Evolutionary conservation across 2,888 invertebrate genomes (phyloP), one percentile per base, ranked within the genome.

Genomic region (Eremobia ochroleuca): DNA sequence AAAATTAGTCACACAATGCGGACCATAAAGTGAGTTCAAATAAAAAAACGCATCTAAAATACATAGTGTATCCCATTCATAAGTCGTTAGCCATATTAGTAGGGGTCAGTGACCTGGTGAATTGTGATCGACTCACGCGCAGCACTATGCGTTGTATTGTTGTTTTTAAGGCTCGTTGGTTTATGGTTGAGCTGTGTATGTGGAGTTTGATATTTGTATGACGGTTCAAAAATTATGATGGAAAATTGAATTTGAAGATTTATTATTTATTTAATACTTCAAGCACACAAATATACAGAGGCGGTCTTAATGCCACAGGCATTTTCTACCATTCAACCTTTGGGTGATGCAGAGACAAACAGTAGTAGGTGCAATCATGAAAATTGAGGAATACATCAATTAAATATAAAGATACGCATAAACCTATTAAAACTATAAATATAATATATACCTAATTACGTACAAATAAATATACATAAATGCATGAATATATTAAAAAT

Each of bases 51-150:
- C 77, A 76, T 68, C 81, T 71, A 86, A 87, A 87, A 85, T 88
- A 88, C 86, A 91, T 90, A 92, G 90, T 92, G 55, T 62, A 90
- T 89, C 87, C 90, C 89, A 92, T 93, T 93, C 93, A 92, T 92
- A 92, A 91, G 87, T 92, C 89, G 90, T 91, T 90, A 90, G 87
- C 88, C 89, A 88, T 89, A 89, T 86, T 87, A 85, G 82, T 79
- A 46, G 73, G 82, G 95, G 92, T 94, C 89, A 93, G 91, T 74
- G 93, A 92, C 92, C 94, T 88, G 77, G 86, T 90, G 90, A 91
- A 93, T 93, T 93, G 91, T 92, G 91, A 91, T 91, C 90, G 85
- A 82, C 92, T 88, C 90, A 80, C 79, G 91, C 92, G 91, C 90
- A 91, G 67, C 85, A 78, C 79, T 80, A 85, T 79, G 85, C 70